Evolutionary conservation across 2,888 invertebrate species (phyloP), one percentile per base, ranked within the genome.

Genomic region (Orchesellides sinensis): DNA sequence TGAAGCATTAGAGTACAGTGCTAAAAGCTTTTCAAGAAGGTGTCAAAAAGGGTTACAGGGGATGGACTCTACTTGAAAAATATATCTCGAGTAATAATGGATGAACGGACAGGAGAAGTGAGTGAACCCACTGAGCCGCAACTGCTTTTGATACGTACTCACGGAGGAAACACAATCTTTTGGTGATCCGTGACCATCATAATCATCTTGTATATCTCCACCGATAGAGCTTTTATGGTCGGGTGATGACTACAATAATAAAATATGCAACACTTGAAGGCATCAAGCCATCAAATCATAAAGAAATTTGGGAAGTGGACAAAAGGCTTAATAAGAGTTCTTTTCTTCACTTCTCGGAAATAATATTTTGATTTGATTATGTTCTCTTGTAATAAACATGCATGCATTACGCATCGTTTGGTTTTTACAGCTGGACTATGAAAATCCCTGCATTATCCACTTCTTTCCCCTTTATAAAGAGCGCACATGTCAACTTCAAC

Each of bases 11-110:
- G 59, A 78, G 40, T 63, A 49, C 25, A 49, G 84, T 84, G 84
- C 81, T 84, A 84, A 84, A 84, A 84, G 84, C 81, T 81, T 81
- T 40, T 84, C 77, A 72, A 75, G 69, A 81, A 84, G 80, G 81
- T 84, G 84, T 84, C 81, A 84, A 81, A 84, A 84, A 63, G 72
- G 77, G 84, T 80, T 69, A 54, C 2, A 21, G 23, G 40, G 54
- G 19, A 49, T 49, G 49, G 17, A 49, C 27, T 25, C 14, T 68
- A 49, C 25, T 68, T 68, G 27, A 68, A 68, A 65, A 47, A 49
- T 27, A 68, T 68, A 14, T 40, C 14, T 68, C 49, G 19, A 47
- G 49, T 23, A 47, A 3, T 23, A 25, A 27, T 68, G 29, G 25
- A 66, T 35, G 47, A 25, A 47, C 40, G 63, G 40, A 63, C 63